A percentile compares a stretch with the other conserved stretches of the same genome.
These are phyloP conservation scores for Peromyscus polionotus DNA, from an alignment of 2,113 vertebrate genomes.

Conservation along the genomic window DNA sequence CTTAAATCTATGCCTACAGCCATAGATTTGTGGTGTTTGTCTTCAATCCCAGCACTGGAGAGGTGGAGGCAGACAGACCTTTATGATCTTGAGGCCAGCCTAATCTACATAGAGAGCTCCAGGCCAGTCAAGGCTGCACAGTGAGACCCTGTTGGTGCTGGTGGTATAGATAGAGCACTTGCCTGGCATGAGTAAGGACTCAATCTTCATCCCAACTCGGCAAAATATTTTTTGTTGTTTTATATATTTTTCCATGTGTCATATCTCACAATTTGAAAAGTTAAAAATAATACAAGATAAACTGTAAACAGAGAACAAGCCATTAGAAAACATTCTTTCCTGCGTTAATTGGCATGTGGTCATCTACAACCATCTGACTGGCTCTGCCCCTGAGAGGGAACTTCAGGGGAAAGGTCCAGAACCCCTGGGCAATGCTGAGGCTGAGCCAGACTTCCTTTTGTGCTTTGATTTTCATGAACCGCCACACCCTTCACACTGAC, in stretches of 20 bases:
- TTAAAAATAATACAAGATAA: not conserved
- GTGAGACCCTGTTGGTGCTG: not conserved
- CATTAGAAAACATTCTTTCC: not conserved
- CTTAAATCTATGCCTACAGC: not conserved
- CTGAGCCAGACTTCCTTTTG: not conserved
- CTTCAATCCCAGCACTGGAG: not conserved
- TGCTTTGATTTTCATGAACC: not conserved
- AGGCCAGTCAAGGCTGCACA: not conserved
- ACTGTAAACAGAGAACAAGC: not conserved
- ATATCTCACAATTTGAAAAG: not conserved
- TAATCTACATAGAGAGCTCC: not conserved
- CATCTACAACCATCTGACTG: not conserved
- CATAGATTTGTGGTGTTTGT: not conserved
- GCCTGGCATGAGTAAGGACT: not conserved
- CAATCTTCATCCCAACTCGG: not conserved
- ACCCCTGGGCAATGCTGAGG: not conserved
- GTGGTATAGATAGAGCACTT: not conserved
- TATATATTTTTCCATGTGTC: not conserved
- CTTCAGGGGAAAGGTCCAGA: not conserved
- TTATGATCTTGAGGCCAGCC: not conserved
- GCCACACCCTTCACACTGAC: not conserved
- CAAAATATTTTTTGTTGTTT: too few species aligned
- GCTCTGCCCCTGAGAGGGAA: not conserved
- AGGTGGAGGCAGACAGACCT: not conserved
- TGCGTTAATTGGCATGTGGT: not conserved